Evolutionary conservation across 1,140 invertebrate genomes (phyloP), one percentile per base, ranked within the genome.

Genomic region (Ips nitidus): DNA sequence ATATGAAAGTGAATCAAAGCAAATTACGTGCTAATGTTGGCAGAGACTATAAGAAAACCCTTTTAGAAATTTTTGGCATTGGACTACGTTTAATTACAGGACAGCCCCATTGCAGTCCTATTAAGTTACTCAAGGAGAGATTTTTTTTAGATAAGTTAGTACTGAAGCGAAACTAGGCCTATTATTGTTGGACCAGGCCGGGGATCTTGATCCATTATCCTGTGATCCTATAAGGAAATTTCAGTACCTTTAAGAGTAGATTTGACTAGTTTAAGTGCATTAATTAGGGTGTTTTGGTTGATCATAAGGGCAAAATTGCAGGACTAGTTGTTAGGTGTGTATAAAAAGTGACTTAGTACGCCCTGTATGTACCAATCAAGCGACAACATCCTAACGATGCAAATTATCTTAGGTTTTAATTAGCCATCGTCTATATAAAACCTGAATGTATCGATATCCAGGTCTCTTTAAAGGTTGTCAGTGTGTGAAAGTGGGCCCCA

Each of bases 351-450:
- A 22, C 36, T 60, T 66, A 57, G 66, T 69, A 63, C 63, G 56
- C 43, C 57, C 66, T 42, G 62, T 72, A 8, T 60, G 37, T 40
- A 63, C 55, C 68, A 64, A 64, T 70, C 53, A 63, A 70, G 61
- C 8, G 22, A 40, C 55, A 60, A 67, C 64, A 73, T 67, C 58
- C 64, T 70, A 72, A 70, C 63, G 71, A 73, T 67, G 63, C 70
- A 40, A 65, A 60, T 61, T 73, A 66, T 70, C 60, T 56, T 65
- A 61, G 41, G 55, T 68, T 69, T 72, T 71, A 71, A 67, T 70
- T 73, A 67, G 59, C 63, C 53, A 55, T 47, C 55, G 50, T 69
- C 71, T 73, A 73, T 73, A 73, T 73, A 73, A 73, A 73, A 69
- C 63, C 59, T 58, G 60, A 22, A 53, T 64, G 38, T 66, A 53